A percentile compares a stretch with the other conserved stretches of the same genome.
Evolutionary conservation across 2,113 vertebrate genomes (phyloP).

Genomic region (Collichthys lucidus): DNA sequence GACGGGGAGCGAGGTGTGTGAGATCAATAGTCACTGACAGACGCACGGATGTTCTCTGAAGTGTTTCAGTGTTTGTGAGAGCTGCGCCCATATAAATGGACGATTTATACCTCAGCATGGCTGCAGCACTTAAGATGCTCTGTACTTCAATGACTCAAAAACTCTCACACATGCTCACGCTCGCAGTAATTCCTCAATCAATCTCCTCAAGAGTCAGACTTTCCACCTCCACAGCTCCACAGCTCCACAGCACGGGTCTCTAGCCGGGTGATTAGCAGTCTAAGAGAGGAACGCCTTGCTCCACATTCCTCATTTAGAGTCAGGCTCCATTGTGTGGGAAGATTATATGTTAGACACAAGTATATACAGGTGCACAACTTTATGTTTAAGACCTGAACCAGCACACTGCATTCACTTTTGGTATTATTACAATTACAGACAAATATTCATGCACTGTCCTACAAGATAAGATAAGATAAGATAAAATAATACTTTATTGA

Average conservation of each 20-base stretch:
- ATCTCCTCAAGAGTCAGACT: constrained; percentile 36
- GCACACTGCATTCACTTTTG: background rate
- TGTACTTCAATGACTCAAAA: background rate
- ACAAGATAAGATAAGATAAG: too few species aligned
- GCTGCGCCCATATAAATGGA: background rate
- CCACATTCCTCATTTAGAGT: constrained; percentile 12
- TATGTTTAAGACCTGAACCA: background rate
- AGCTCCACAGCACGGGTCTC: background rate
- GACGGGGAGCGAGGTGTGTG: background rate
- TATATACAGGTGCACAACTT: background rate
- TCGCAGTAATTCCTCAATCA: constrained; percentile 50
- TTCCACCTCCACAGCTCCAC: constrained; percentile 37
- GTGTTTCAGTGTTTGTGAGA: constrained; percentile 9
- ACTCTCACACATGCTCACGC: constrained; percentile 32
- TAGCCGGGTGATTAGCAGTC: constrained; percentile 35
- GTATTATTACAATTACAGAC: too few species aligned
- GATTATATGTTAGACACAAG: background rate
- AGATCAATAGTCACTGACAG: constrained; percentile 49
- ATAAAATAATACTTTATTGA: too few species aligned
- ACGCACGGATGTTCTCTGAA: background rate
- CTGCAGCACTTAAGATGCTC: background rate
- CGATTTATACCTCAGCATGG: background rate
- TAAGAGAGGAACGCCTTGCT: constrained; percentile 1
- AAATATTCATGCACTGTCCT: too few species aligned
- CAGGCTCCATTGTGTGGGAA: constrained; percentile 27